Evolutionary conservation across 2,888 invertebrate species (phyloP).

Genomic region (Sinotaia quadrata): DNA sequence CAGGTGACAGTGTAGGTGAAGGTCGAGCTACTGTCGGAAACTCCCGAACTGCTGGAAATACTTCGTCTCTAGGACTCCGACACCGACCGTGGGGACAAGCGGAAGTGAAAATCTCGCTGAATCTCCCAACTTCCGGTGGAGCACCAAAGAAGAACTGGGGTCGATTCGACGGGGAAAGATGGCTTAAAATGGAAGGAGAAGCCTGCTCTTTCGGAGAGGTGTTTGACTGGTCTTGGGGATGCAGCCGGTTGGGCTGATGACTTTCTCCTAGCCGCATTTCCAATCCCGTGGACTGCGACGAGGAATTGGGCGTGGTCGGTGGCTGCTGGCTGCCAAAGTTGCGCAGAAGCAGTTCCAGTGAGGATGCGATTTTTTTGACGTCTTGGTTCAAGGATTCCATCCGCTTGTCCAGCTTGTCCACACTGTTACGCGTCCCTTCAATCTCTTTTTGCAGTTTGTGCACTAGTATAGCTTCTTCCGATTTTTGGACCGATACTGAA

Average conservation of each 20-base stretch:
- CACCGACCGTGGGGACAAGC: conserved; percentile 5
- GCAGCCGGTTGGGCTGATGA: background rate
- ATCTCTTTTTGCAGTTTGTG: conserved; percentile 57
- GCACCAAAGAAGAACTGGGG: conserved; percentile 32
- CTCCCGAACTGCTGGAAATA: background rate
- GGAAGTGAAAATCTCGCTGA: conserved; percentile 22
- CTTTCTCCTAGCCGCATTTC: background rate
- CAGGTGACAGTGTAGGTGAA: conserved; percentile 21
- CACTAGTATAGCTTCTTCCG: conserved; percentile 40
- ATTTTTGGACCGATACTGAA: conserved; percentile 32
- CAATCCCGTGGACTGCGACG: no score
- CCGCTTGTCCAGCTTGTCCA: conserved; percentile 50
- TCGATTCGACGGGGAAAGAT: background rate
- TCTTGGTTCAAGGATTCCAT: conserved; percentile 38
- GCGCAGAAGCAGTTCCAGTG: conserved; percentile 37
- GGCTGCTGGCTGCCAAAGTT: conserved; percentile 6
- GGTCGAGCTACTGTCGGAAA: background rate
- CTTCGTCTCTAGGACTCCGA: conserved; percentile 12
- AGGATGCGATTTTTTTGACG: conserved; percentile 36
- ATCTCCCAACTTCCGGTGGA: conserved; percentile 29
- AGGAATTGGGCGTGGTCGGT: background rate
- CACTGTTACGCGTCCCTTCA: conserved; percentile 55
- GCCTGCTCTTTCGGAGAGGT: background rate
- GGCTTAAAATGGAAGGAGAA: background rate
- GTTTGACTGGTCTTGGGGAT: background rate